A percentile compares a stretch with the other conserved stretches of the same genome.
These are phyloP conservation scores for Rhaphigaster nebulosa DNA, from an alignment of 2,888 invertebrate species.

Conservation along the genomic window DNA sequence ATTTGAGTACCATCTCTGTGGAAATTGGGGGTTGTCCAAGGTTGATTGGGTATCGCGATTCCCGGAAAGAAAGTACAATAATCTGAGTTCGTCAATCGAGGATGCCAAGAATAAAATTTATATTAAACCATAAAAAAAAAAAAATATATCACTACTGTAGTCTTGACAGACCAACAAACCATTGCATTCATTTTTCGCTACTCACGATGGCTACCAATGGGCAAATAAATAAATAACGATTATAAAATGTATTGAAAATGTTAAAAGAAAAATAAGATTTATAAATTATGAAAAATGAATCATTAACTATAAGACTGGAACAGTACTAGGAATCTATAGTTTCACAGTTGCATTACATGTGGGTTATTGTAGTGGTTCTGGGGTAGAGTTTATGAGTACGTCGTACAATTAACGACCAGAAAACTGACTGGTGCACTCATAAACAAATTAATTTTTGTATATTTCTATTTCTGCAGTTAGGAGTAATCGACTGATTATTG, in stretches of 20 bases:
- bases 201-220: too few relatives aligned
- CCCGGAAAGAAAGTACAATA: not conserved
- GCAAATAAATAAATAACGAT: too few relatives aligned
- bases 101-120: not conserved
- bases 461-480: constrained; percentile 24
- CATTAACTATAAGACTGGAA: not conserved
- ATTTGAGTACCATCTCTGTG: constrained; percentile 19
- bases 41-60: constrained; percentile 18
- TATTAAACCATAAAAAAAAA: not conserved
- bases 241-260: not conserved
- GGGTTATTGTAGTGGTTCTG: constrained; percentile 27
- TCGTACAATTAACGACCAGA: not conserved
- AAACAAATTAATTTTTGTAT: not conserved
- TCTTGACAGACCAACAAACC: not conserved
- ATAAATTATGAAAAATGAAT: not conserved
- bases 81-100: not conserved
- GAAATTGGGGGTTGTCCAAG: constrained; percentile 30
- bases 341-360: constrained; percentile 49
- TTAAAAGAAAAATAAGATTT: not conserved
- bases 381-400: constrained; percentile 44
- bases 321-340: not conserved
- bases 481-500: not conserved
- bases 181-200: not conserved
- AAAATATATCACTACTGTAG: not conserved
- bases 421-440: constrained; percentile 8